These are phyloP conservation scores for Harlomillsia oculata DNA, from an alignment of 1,140 invertebrate genomes.

Conservation along the genomic window DNA sequence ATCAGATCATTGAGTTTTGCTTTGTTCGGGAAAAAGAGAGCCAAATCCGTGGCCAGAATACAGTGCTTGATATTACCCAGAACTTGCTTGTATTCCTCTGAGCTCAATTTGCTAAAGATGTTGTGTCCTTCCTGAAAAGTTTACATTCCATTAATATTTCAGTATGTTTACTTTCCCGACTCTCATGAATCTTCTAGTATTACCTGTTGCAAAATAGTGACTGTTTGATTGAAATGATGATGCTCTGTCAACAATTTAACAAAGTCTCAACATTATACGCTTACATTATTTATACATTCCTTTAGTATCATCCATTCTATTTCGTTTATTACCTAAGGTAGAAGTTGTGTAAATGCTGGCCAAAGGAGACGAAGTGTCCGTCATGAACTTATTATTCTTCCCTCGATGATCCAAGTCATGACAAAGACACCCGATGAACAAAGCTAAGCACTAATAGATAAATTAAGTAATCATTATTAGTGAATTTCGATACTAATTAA, in stretches of 20 bases:
- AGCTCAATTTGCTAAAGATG: conserved; percentile 62
- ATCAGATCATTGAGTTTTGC: conserved; percentile 52
- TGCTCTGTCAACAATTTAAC: no score
- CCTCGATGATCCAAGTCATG: conserved; percentile 77
- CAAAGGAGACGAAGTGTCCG: conserved; percentile 65
- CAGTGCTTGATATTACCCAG: conserved; percentile 64
- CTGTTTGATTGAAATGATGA: conserved; percentile 79
- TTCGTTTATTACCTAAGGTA: conserved; percentile 41
- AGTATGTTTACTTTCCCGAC: neutral
- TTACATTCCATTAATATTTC: neutral
- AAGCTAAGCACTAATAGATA: conserved; percentile 53
- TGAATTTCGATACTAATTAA: neutral
- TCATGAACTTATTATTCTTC: conserved; percentile 75
- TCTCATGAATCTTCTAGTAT: neutral
- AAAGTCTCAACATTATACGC: no score
- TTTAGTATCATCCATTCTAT: no score
- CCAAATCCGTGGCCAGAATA: conserved; percentile 73
- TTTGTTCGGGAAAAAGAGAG: conserved; percentile 67
- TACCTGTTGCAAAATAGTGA: conserved; percentile 70
- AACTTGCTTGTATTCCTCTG: conserved; percentile 66
- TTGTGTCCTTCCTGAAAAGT: conserved; percentile 61
- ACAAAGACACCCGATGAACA: conserved; percentile 68
- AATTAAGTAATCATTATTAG: neutral
- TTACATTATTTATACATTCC: no score
- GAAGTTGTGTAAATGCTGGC: conserved; percentile 72